Percentiles rank a stretch among this genome's conserved stretches.
These are phyloP conservation scores for Calliphora vomitoria DNA, from an alignment of 2,888 invertebrate genomes.

Conservation along the genomic window DNA sequence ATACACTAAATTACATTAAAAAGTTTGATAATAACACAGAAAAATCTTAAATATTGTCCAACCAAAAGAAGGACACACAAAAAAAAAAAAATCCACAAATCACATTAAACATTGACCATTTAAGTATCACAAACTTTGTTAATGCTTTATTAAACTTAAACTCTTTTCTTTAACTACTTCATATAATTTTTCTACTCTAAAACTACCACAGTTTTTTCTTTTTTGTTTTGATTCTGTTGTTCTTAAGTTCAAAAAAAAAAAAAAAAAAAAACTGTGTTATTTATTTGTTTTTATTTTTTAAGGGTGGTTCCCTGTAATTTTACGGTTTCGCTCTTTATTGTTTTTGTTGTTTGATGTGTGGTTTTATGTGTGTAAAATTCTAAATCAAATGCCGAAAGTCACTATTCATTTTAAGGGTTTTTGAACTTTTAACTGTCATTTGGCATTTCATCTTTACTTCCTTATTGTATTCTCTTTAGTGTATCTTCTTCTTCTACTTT, in stretches of 20 bases:
- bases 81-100: not conserved
- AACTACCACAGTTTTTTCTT: not conserved
- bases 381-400: slow-evolving; percentile 49
- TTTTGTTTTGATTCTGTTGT: slow-evolving; percentile 61
- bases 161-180: not conserved
- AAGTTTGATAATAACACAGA: not conserved
- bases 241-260: not conserved
- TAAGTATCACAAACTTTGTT: not conserved
- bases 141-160: not conserved
- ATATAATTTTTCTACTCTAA: too few species aligned
- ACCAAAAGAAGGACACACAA: not conserved
- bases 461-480: slow-evolving; percentile 29
- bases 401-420: slow-evolving; percentile 55
- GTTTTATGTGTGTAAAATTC: not conserved
- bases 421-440: slow-evolving; percentile 57
- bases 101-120: not conserved
- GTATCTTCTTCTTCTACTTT: not conserved
- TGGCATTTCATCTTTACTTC: slow-evolving; percentile 14
- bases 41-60: not conserved
- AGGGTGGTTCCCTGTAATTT: slow-evolving; percentile 51
- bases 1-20: not conserved
- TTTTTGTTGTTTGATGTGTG: not conserved
- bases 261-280: not conserved
- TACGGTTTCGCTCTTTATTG: slow-evolving; percentile 15
- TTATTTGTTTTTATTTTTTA: slow-evolving; percentile 31